Evolutionary conservation across 2,797 vertebrate genomes (phyloP), one percentile per base, ranked within the genome.

Genomic region (Darevskia mixta): DNA sequence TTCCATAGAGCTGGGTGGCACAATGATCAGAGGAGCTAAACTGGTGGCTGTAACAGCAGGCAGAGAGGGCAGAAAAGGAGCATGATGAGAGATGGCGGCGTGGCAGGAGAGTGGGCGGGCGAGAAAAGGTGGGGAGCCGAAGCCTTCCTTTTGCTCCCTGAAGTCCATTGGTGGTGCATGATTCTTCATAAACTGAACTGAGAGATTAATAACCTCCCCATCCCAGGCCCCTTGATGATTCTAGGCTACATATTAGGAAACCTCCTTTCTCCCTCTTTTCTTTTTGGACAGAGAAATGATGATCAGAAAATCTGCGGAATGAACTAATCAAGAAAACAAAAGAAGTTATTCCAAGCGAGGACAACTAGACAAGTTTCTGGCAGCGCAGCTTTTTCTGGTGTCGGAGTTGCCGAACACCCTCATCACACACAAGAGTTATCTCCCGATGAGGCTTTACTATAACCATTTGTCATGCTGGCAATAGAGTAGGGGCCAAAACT

Each of bases 1-100:
- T 87, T 81, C n/a, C 69, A 71, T 79, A 43, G 77, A 67, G n/a
- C 41, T 86, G 86, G 86, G 72, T 32, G 71, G 55, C 58, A 64
- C 58, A 66, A 43, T 82, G 82, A 10, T 76, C 58, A 76, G 58
- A n/a, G 72, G 58, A 75, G 58, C 67, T 77, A 27, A 87, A 43
- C 8, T 32, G 86, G 69, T 76, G 79, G 41, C 85, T 71, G 20
- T 61, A 29, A 66, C 58, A 45, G 79, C 79, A 45, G 6, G 55
- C 29, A 23, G 71, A 76, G 41, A 35, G 41, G 41, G n/a, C 86
- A 43, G 23, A 35, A 77, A 49, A 23, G 80, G 81, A 66, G n/a
- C 17, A 5, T 35, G 35, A 69, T 49, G 45, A 13, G 69, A 13
- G 29, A 32, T 23, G 25, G 66, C 10, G 25, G 41, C 11, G 35